Base-by-base conservation (phyloP, 2,113 vertebrate species). In the Geococcyx californianus region DNA sequence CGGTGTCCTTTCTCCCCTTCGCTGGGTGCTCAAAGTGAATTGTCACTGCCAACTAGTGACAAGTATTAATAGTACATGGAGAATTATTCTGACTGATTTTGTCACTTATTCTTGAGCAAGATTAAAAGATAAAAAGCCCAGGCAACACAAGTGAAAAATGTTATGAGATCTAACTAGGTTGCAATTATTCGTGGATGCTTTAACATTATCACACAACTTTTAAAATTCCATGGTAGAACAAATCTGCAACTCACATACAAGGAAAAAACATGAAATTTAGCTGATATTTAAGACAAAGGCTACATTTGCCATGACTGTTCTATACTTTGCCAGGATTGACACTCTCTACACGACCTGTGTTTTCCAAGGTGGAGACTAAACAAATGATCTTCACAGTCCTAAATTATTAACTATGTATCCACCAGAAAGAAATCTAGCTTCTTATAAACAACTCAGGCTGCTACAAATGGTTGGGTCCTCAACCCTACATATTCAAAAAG, bases 341-440 rank as follows among this genome's bases (percentile, higher is more conserved):
- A 1, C 19, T 11, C 34, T 77, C 47, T 38, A 14, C 28, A 5
- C 0, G 3, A 52, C 3, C 36, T 12, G 0, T 3, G 20, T 44
- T 62, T 28, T 38, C 40, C 84, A 54, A 63, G 21, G 2, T 29
- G 24, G 54, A 58, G 16, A 54, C 23, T 36, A 62, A 25, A 44
- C 18, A 45, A 85, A 14, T 21, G 26, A 7, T 7, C 36, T 58
- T 36, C 42, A 52, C 4, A 62, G 42, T 10, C 28, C 56, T 45
- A 14, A 85, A 20, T 34, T 45, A 54, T 38, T 60, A 36, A 58
- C 23, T 36, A 25, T 2, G 4, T 16, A 16, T 5, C 47, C 38
- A 51, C 16, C 33, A 66, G 72, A n/a, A 40, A 52, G 38, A 70
- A 59, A 45, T 64, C 12, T 60, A 36, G n/a, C 36, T 69, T 49